phyloP scores from a whole-genome alignment of 1,140 invertebrate genomes.

The Sinonovacula constricta region DNA sequence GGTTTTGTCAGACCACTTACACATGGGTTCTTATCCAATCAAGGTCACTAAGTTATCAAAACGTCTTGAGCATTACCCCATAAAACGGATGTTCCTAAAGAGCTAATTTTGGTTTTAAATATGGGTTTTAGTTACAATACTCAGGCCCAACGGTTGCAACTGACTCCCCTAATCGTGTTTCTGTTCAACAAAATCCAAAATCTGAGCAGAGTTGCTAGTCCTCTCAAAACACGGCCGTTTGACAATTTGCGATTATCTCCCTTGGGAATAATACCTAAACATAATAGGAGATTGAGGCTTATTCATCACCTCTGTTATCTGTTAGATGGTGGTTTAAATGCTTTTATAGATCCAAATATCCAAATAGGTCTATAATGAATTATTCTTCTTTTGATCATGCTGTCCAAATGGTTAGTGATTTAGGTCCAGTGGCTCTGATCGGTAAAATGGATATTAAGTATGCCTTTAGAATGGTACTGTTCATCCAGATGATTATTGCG shows the following conservation, averaged over 20 bases:
- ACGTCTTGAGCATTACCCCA: neutral
- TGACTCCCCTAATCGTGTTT: neutral
- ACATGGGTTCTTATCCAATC: neutral
- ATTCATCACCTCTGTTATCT: conserved; percentile 14
- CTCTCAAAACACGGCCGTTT: neutral
- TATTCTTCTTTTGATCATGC: neutral
- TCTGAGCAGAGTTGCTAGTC: neutral
- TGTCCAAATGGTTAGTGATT: neutral
- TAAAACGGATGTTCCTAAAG: neutral
- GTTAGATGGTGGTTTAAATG: neutral
- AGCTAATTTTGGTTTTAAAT: neutral
- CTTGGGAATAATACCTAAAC: neutral
- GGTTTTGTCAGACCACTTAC: neutral
- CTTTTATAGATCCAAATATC: neutral
- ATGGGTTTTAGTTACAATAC: neutral
- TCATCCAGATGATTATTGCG: neutral
- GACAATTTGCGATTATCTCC: neutral
- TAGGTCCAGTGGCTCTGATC: neutral
- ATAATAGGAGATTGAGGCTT: neutral
- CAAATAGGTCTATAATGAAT: neutral
- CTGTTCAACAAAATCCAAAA: neutral
- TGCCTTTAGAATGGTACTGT: neutral
- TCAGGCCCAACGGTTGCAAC: neutral
- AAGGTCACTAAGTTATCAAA: neutral
- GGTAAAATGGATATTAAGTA: neutral